phyloP scores from a whole-genome alignment of 64 coral and sea anemone genomes.

The Stichodactyla helianthus region DNA sequence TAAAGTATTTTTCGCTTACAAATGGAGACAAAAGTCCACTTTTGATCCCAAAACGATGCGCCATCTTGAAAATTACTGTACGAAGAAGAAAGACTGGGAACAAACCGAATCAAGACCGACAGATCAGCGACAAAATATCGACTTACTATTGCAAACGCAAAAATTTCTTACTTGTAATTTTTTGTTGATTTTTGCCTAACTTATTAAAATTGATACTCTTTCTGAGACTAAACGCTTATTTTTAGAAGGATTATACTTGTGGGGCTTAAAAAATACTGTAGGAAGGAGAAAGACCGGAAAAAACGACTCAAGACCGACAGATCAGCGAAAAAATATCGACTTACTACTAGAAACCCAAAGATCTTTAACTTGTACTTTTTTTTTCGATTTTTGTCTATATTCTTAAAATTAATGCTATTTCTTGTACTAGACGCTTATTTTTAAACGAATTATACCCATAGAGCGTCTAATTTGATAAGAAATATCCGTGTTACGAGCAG shows the following conservation, averaged over 20 bases:
- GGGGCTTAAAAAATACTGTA: not conserved
- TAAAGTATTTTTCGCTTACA: constrained; percentile 72
- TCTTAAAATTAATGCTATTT: not conserved
- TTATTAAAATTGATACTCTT: not conserved
- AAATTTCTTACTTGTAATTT: not conserved
- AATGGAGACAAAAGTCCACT: constrained; percentile 69
- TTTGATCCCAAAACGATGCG: constrained; percentile 35
- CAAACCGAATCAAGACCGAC: not conserved
- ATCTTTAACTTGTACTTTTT: not conserved
- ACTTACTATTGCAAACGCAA: not conserved
- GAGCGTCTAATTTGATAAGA: too few species aligned
- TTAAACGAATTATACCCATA: too few species aligned
- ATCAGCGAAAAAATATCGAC: not conserved
- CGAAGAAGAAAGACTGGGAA: not conserved
- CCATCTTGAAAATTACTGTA: constrained; percentile 63
- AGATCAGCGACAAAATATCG: not conserved
- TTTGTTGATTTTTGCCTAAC: not conserved
- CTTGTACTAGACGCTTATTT: too few species aligned
- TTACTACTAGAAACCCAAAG: not conserved
- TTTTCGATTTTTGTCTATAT: not conserved
- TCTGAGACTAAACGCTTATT: too few species aligned
- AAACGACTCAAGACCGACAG: not conserved
- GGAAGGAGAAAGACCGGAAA: too few species aligned
- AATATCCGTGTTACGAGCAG: not conserved
- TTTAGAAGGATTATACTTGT: too few species aligned